phyloP scores from a whole-genome alignment of 2,113 vertebrate genomes.

The Epinephelus cyanopodus region DNA sequence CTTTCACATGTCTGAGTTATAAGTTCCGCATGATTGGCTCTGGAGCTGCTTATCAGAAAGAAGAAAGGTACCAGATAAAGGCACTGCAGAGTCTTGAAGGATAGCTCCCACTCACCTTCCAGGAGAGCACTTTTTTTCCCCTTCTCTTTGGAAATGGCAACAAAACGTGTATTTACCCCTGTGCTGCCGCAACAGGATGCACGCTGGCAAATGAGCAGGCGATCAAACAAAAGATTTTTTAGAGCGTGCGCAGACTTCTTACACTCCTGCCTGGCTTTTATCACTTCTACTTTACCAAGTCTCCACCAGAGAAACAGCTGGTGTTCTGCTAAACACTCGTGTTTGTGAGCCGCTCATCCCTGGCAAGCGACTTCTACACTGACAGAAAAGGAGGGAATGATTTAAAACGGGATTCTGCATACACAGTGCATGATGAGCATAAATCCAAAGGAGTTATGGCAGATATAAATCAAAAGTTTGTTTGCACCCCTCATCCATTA shows the following conservation, averaged over 20 bases:
- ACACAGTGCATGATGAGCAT: constrained; percentile 56
- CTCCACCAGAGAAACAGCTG: constrained; percentile 63
- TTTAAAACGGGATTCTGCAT: constrained; percentile 66
- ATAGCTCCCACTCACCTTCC: constrained; percentile 64
- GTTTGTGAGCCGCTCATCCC: constrained; percentile 54
- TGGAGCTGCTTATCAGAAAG: constrained; percentile 67
- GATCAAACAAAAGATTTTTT: constrained; percentile 60
- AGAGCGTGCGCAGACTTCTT: constrained; percentile 55
- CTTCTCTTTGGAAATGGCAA: constrained; percentile 58
- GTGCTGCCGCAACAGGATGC: constrained; percentile 53
- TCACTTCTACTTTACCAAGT: constrained; percentile 33
- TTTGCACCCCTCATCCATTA: constrained; percentile 55
- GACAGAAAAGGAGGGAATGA: constrained; percentile 55
- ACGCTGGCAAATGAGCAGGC: constrained; percentile 54
- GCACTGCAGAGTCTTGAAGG: constrained; percentile 35
- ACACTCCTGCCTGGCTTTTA: constrained; percentile 53
- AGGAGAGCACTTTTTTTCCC: constrained; percentile 11
- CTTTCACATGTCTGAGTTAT: constrained; percentile 54
- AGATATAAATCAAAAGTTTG: constrained; percentile 71
- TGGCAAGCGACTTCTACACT: constrained; percentile 22
- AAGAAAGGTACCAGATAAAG: constrained; percentile 59
- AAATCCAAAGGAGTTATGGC: constrained; percentile 66
- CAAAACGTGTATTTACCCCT: constrained; percentile 57
- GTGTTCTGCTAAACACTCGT: constrained; percentile 60
- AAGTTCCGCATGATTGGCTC: constrained; percentile 68